A percentile compares a stretch with the other conserved stretches of the same genome.
phyloP scores from a whole-genome alignment of 2,888 invertebrate species.

The Tipula vernalis region DNA sequence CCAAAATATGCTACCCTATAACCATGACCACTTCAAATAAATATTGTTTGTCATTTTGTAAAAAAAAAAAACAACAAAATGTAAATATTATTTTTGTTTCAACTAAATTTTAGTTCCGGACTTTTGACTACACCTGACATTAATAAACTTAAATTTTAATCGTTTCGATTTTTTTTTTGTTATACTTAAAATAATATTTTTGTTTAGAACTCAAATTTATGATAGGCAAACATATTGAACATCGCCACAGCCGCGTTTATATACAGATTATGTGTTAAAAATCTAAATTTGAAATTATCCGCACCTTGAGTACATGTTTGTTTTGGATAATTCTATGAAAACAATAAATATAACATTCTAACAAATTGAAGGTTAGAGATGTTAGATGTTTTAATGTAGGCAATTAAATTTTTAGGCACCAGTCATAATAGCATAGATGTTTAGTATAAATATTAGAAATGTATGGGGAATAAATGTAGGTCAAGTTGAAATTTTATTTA shows the following conservation, averaged over 20 bases:
- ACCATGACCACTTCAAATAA: not conserved
- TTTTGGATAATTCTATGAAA: not conserved
- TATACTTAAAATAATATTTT: not conserved
- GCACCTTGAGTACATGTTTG: not conserved
- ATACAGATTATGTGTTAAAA: not conserved
- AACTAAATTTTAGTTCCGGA: not conserved
- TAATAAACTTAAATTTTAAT: not conserved
- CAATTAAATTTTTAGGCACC: not conserved
- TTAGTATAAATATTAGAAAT: not conserved
- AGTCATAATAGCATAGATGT: not conserved
- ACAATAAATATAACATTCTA: not conserved
- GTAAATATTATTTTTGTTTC: not conserved
- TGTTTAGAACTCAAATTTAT: not conserved
- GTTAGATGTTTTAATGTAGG: not conserved
- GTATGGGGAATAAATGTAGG: not conserved
- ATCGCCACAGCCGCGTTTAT: not conserved
- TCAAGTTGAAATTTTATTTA: not conserved
- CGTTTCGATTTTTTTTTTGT: not conserved
- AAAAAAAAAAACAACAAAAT: too few relatives aligned
- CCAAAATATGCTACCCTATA: too few relatives aligned
- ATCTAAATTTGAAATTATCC: not conserved
- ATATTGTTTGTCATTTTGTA: not conserved
- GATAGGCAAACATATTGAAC: not conserved
- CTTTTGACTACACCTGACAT: not conserved
- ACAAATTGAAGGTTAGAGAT: not conserved